Percentiles rank a stretch among this genome's conserved stretches.
These are phyloP conservation scores for Rhinolophus sinicus DNA, from an alignment of 2,113 vertebrate genomes.

Conservation along the genomic window DNA sequence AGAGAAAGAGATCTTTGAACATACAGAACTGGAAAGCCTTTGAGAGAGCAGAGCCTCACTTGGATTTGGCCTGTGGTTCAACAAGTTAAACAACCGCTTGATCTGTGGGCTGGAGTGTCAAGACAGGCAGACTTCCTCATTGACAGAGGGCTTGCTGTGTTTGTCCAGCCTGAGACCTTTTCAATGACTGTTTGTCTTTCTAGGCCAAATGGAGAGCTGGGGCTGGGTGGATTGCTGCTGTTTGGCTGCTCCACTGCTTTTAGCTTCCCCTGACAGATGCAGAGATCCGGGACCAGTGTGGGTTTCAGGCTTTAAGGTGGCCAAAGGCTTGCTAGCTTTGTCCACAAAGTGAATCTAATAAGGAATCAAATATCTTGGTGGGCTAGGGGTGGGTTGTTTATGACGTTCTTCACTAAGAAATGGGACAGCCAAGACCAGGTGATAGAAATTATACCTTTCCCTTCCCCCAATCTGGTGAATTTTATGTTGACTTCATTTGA, in stretches of 20 bases:
- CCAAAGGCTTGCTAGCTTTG: neutral
- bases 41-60: slow-evolving; percentile 54
- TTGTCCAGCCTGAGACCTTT: slow-evolving; percentile 76
- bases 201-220: slow-evolving; percentile 50
- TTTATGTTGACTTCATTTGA: slow-evolving; percentile 50
- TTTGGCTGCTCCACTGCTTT: slow-evolving; percentile 5
- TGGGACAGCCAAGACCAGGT: neutral
- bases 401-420: slow-evolving; percentile 6
- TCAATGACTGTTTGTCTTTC: slow-evolving; percentile 79
- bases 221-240: slow-evolving; percentile 1
- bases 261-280: neutral
- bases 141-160: slow-evolving; percentile 77
- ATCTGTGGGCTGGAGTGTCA: slow-evolving; percentile 65
- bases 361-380: neutral
- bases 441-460: neutral
- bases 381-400: neutral
- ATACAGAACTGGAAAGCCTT: slow-evolving; percentile 47
- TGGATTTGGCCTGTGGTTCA: slow-evolving; percentile 77
- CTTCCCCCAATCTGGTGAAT: neutral
- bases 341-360: neutral
- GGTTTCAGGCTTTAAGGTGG: slow-evolving; percentile 18
- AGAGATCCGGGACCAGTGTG: neutral
- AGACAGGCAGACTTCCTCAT: slow-evolving; percentile 67
- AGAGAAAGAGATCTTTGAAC: slow-evolving; percentile 33
- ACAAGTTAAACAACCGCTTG: slow-evolving; percentile 79